Conservation (phyloP, 2,888 invertebrate genomes). For the Meteorus cinctellus region DNA sequence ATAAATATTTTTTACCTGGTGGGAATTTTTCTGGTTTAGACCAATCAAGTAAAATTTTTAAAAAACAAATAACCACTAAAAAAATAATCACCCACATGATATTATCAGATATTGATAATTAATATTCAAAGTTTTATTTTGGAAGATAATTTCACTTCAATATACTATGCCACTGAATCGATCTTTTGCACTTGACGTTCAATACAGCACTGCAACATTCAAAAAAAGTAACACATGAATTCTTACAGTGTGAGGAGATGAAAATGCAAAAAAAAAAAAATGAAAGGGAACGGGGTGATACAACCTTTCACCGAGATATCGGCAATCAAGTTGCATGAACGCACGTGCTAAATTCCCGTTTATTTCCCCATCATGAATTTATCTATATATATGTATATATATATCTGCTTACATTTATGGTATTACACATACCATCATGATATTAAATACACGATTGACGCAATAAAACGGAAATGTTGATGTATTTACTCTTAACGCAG, state of each 20-base stretch:
- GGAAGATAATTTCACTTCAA: neutral
- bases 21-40: slow-evolving; percentile 57
- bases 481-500: neutral
- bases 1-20: slow-evolving; percentile 57
- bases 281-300: slow-evolving; percentile 41
- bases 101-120: slow-evolving; percentile 4
- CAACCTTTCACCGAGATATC: slow-evolving; percentile 56
- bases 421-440: neutral
- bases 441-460: slow-evolving; percentile 19
- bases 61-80: slow-evolving; percentile 48
- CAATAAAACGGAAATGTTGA: neutral
- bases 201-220: slow-evolving; percentile 49
- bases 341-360: slow-evolving; percentile 2
- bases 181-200: slow-evolving; percentile 42
- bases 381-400: neutral
- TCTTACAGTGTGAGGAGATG: slow-evolving; percentile 30
- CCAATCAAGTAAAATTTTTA: slow-evolving; percentile 54
- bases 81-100: slow-evolving; percentile 62
- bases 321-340: slow-evolving; percentile 31
- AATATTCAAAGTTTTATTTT: no score
- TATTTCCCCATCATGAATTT: neutral
- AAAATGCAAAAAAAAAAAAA: slow-evolving; percentile 11
- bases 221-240: slow-evolving; percentile 40
- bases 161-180: slow-evolving; percentile 21
- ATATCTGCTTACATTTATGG: neutral